Base-by-base conservation (phyloP, 64 coral and sea anemone genomes). In the Acropora yongei region DNA sequence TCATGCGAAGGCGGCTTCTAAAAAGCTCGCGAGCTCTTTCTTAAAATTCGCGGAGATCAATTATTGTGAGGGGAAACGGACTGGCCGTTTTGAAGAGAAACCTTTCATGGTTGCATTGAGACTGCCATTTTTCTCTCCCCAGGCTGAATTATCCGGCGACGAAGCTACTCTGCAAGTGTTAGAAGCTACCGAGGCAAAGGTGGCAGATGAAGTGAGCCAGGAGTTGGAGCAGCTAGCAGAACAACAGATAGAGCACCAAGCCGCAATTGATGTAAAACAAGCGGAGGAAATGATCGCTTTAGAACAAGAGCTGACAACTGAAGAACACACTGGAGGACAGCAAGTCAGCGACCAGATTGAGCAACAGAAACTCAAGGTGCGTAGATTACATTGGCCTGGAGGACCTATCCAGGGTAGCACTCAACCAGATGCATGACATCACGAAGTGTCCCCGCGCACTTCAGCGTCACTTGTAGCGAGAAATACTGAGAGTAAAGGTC, bases 281-380 rank as follows among this genome's bases (percentile, higher is more conserved):
- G 80, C 79, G 40, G 94, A 98, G 20, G 87, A 91, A 60, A 49
- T 93, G 18, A 60, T 86, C 7, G 42, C 65, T 2, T 77, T 93
- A 40, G 94, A 95, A 53, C 20, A 95, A 46, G 93, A 88, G 3
- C 81, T 98, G 3, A 78, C 82, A 57, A 49, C 57, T 55, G 87
- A 93, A 80, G 49, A 84, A 86, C 58, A 72, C 13, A 51, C 47
- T 18, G 92, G 63, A 16, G 84, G 90, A 55, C 16, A 83, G 1
- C 87, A 93, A 45, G 93, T 98, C 57, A 84, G 61, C 10, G 87
- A 95, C 13, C 82, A 95, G 72, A 95, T 98, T 20, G 87, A 98
- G 3, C 80, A 95, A 39, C 93, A 98, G 88, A 98, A 98, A 77
- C 49, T 87, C 72, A 98, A 98, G 96, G 96, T 95, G 3, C 43